Percentiles rank a stretch among this genome's conserved stretches.
Evolutionary conservation across 2,797 vertebrate species (phyloP).

Genomic region (Takifugu rubripes): DNA sequence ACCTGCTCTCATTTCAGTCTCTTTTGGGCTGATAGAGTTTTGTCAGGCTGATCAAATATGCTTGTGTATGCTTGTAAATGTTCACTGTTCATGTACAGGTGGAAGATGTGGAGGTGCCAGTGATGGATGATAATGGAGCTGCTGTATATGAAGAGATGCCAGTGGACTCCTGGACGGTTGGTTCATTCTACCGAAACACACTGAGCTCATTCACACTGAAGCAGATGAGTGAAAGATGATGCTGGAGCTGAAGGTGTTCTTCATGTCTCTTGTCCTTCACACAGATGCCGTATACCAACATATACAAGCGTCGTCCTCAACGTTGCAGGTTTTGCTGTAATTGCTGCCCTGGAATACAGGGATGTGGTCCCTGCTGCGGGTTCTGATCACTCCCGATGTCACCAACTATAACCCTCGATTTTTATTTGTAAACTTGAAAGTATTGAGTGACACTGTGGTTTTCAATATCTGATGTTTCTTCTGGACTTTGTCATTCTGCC

Average conservation of each 20-base stretch:
- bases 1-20: background rate
- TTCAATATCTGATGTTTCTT: too few species aligned
- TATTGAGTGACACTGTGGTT: too few species aligned
- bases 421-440: too few species aligned
- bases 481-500: too few species aligned
- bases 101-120: background rate
- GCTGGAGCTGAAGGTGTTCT: background rate
- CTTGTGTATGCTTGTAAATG: background rate
- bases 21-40: background rate
- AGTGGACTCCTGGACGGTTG: background rate
- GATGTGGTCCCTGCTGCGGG: conserved; percentile 4
- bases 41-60: background rate
- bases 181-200: background rate
- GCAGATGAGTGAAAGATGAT: background rate
- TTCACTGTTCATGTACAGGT: background rate
- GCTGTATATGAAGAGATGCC: background rate
- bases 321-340: conserved; percentile 18
- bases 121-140: background rate
- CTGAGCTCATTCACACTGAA: background rate
- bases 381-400: background rate
- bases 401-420: too few species aligned
- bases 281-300: conserved; percentile 9
- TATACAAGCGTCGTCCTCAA: conserved; percentile 7
- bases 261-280: background rate
- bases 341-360: background rate